A percentile compares a stretch with the other conserved stretches of the same genome.
Conservation (phyloP, 1,140 invertebrate species). For the Leptestheria dahalacensis region DNA sequence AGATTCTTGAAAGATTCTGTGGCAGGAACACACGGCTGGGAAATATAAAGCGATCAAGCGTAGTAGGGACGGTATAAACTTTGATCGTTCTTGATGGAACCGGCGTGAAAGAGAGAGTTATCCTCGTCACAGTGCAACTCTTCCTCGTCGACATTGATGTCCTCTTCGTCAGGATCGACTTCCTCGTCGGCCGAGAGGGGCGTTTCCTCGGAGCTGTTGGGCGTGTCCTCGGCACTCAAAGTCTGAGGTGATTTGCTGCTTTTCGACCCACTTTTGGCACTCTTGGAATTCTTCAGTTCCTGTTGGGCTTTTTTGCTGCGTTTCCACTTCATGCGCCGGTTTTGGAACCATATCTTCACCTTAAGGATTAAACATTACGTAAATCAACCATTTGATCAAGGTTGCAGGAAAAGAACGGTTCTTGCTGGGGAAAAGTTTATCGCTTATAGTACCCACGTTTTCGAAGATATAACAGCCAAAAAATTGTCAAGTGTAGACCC, state of each 20-base stretch:
- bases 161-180: constrained; percentile 9
- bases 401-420: too few relatives aligned
- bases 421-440: too few relatives aligned
- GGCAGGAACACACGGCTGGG: not conserved
- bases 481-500: too few relatives aligned
- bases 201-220: not conserved
- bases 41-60: constrained; percentile 1
- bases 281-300: constrained; percentile 31
- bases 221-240: not conserved
- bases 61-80: constrained; percentile 14
- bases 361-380: constrained; percentile 26
- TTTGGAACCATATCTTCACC: constrained; percentile 96
- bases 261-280: not conserved
- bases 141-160: constrained; percentile 12
- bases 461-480: too few relatives aligned
- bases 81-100: not conserved
- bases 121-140: constrained; percentile 10
- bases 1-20: not conserved
- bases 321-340: constrained; percentile 90
- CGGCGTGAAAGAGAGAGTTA: constrained; percentile 5
- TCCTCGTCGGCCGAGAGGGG: constrained; percentile 1
- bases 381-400: too few relatives aligned
- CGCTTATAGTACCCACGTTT: too few relatives aligned
- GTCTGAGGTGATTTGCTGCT: not conserved
- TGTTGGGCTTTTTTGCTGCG: constrained; percentile 83